These are phyloP conservation scores for Phoenoteleia sp. DNA, from an alignment of 2,888 invertebrate genomes.

Conservation along the genomic window DNA sequence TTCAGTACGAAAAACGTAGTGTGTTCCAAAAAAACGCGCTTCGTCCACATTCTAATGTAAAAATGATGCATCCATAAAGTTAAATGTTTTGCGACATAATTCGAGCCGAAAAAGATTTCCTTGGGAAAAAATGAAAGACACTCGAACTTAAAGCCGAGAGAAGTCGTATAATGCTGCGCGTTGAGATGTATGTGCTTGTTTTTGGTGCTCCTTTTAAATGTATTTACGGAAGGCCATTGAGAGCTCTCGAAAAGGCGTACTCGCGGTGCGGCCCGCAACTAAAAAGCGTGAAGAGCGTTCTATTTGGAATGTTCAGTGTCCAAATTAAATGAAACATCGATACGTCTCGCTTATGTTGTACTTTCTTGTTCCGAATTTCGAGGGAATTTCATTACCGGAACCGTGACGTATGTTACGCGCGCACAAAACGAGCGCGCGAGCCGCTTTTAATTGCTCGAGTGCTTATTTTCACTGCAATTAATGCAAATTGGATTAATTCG, in stretches of 20 bases:
- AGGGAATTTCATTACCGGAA: slow-evolving; percentile 60
- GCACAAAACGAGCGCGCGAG: slow-evolving; percentile 7
- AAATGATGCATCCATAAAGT: background rate
- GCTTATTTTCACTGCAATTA: slow-evolving; percentile 28
- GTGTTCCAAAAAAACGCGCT: no score
- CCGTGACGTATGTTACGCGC: slow-evolving; percentile 38
- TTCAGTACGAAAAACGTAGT: no score
- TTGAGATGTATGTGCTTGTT: slow-evolving; percentile 7
- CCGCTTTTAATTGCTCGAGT: slow-evolving; percentile 42
- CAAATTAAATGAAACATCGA: slow-evolving; percentile 68
- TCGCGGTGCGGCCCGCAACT: slow-evolving; percentile 52
- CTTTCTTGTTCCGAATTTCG: slow-evolving; percentile 69
- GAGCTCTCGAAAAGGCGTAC: slow-evolving; percentile 54
- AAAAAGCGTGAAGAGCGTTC: slow-evolving; percentile 76
- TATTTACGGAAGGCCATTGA: slow-evolving; percentile 52
- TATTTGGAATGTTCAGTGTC: slow-evolving; percentile 69
- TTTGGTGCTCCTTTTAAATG: slow-evolving; percentile 31
- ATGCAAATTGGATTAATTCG: slow-evolving; percentile 32
- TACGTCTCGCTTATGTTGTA: slow-evolving; percentile 61
- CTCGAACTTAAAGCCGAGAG: slow-evolving; percentile 14
- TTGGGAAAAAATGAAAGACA: background rate
- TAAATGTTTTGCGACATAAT: background rate
- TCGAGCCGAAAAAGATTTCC: slow-evolving; percentile 4
- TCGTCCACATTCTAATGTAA: no score
- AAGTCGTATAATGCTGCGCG: slow-evolving; percentile 13